Evolutionary conservation across 2,113 vertebrate genomes (phyloP).

Genomic region (Parotia lawesii): DNA sequence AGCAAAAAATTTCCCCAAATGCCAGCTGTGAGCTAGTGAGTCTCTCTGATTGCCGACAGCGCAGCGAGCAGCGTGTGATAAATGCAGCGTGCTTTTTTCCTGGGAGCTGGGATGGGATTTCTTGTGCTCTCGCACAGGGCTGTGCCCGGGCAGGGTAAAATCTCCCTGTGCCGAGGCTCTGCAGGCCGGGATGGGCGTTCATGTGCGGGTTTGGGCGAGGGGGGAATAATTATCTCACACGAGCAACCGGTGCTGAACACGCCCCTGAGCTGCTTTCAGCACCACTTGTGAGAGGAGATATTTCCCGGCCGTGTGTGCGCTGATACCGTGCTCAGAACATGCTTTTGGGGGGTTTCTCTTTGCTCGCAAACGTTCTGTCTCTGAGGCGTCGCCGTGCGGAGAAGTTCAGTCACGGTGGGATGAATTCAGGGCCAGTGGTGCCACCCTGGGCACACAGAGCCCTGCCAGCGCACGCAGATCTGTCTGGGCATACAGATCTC

Average conservation of each 20-base stretch:
- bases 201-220: fast-evolving
- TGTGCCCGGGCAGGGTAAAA: fast-evolving
- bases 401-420: fast-evolving
- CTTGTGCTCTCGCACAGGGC: fast-evolving
- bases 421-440: neutral
- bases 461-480: fast-evolving
- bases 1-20: neutral
- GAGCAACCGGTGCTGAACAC: neutral
- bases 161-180: neutral
- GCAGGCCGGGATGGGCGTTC: fast-evolving
- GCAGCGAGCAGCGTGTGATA: fast-evolving
- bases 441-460: neutral
- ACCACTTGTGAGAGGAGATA: neutral
- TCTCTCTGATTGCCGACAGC: fast-evolving
- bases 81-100: fast-evolving
- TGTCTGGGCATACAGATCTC: neutral
- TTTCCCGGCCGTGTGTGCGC: fast-evolving
- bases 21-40: fast-evolving
- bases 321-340: fast-evolving
- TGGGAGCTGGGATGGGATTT: neutral
- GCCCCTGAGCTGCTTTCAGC: constrained; percentile 1
- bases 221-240: neutral
- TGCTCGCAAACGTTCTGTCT: fast-evolving
- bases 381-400: neutral
- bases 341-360: neutral